Conservation (phyloP, 2,113 vertebrate species). For the Pangasianodon hypophthalmus region DNA sequence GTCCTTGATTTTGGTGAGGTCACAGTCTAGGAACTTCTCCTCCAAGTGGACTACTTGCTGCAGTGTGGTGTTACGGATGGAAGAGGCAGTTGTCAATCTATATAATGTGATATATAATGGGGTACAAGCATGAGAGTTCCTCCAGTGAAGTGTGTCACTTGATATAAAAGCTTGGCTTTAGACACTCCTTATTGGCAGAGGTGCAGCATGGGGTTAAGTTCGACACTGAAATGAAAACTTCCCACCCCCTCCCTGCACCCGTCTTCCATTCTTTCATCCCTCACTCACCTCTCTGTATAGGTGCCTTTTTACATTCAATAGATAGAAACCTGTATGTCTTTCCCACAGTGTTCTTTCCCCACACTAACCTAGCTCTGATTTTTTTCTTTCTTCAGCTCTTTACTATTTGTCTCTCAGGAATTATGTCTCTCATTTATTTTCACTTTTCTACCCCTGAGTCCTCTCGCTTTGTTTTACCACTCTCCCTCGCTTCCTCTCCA, state of each 20-base stretch:
- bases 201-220: conserved; percentile 27
- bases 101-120: conserved; percentile 20
- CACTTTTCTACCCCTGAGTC: not conserved
- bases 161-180: conserved; percentile 60
- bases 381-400: not conserved
- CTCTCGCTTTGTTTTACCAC: conserved; percentile 9
- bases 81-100: not conserved
- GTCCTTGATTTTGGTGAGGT: not conserved
- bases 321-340: not conserved
- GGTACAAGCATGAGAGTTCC: conserved; percentile 54
- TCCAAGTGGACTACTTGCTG: not conserved
- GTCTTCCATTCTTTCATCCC: not conserved
- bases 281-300: conserved; percentile 7
- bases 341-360: not conserved
- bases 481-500: not conserved
- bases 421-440: not conserved
- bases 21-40: not conserved
- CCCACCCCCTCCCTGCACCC: not conserved
- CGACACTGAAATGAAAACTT: conserved; percentile 33
- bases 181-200: conserved; percentile 55
- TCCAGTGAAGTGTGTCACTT: conserved; percentile 73
- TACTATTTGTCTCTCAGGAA: not conserved
- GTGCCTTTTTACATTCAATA: conserved; percentile 3
- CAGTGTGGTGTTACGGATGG: not conserved
- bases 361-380: not conserved